Conservation (phyloP, 2,113 vertebrate species). For the Barbus barbus region DNA sequence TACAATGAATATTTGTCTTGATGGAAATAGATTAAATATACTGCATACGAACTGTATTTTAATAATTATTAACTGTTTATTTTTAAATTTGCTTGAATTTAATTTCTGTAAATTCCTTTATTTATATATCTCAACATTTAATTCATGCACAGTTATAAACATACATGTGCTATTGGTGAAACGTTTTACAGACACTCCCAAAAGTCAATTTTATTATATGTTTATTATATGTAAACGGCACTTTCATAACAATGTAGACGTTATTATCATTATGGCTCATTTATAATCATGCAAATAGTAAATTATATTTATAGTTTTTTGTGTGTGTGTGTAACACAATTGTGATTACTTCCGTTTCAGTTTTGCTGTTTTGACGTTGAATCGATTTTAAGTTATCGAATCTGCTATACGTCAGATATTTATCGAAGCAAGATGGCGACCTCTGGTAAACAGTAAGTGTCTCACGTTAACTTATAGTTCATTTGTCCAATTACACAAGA, state of each 20-base stretch:
- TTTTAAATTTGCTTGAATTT: background rate
- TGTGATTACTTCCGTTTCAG: too few relatives aligned
- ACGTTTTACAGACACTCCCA: too few relatives aligned
- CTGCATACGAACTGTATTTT: background rate
- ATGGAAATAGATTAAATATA: background rate
- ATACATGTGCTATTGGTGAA: too few relatives aligned
- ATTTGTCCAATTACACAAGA: background rate
- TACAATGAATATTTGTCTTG: too few relatives aligned
- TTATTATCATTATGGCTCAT: background rate
- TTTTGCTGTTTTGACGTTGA: background rate
- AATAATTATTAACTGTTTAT: background rate
- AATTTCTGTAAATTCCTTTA: too few relatives aligned
- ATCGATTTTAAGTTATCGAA: conserved; percentile 37
- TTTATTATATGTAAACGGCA: too few relatives aligned
- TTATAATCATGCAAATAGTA: background rate
- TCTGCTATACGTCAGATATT: conserved; percentile 18
- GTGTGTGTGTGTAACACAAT: background rate
- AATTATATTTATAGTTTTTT: background rate
- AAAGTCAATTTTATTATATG: too few relatives aligned
- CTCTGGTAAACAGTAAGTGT: conserved; percentile 81
- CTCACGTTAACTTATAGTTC: background rate
- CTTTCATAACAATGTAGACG: background rate
- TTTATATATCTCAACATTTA: too few relatives aligned
- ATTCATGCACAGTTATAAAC: background rate
- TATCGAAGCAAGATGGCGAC: conserved; percentile 79